Base-by-base conservation (phyloP, 35 echinoderm and acorn worm genomes). In the Heliocidaris tuberculata region DNA sequence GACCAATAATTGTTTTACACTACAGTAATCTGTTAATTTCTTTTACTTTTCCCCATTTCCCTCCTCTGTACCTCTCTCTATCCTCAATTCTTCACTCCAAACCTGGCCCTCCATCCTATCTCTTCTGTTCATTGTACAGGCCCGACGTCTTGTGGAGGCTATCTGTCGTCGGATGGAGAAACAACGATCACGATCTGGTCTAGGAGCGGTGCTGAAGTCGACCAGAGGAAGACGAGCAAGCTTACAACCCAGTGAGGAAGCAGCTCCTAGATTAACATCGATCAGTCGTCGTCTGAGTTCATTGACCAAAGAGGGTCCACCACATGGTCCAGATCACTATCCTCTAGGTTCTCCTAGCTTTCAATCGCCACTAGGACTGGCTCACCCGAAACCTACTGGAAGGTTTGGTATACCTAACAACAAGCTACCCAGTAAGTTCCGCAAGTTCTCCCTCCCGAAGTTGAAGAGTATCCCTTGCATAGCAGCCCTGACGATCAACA, bases 381-480 rank as follows among this genome's bases (percentile, higher is more conserved):
- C 91, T 30, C 91, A 93, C 2, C 47, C 91, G 2, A 93, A 93
- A 27, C 91, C 91, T 13, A 29, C 91, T 8, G 91, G 91, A 50
- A 49, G 91, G 47, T 93, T 93, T 48, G 91, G 91, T 59, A 93
- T 93, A 49, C 91, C 91, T 29, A 93, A 93, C 91, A 93, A 93
- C 50, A 93, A 95, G 31, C 94, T 95, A 31, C 94, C 94, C 16
- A 91, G 86, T 32, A 90, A 90, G 87, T 90, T 95, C n/a, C 94
- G 94, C 54, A 95, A 95, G 49, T 88, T 90, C 21, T 95, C 94
- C 88, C 60, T 95, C 50, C 90, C 94, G 5, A 95, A 95, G 42
- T 86, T 96, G 31, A 96, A 94, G 90, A 96, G 93, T 50, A 59
- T 96, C 24, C 95, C 95, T 32, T 96, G 95, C 59, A 96, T 96